phyloP scores from a whole-genome alignment of 1,140 invertebrate species.

The Musca domestica region DNA sequence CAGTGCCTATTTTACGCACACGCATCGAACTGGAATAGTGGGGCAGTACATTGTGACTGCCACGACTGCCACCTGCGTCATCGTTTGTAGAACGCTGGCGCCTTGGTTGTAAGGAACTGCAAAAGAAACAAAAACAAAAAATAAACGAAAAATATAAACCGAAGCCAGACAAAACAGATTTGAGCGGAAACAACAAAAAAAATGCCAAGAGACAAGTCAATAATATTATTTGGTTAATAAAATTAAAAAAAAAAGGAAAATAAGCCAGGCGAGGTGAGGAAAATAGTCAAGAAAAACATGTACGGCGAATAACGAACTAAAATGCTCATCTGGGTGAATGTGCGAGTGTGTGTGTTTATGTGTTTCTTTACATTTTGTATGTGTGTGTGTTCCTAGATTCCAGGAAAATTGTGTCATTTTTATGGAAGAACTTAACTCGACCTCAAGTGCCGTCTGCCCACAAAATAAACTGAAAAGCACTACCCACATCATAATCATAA shows the following conservation, averaged over 20 bases:
- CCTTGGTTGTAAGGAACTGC: constrained; percentile 31
- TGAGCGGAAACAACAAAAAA: not conserved
- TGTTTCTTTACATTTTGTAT: too few species aligned
- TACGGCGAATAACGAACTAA: not conserved
- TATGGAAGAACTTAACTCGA: too few species aligned
- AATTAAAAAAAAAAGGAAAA: not conserved
- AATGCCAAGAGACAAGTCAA: not conserved
- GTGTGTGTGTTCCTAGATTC: too few species aligned
- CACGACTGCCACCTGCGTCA: constrained; percentile 31
- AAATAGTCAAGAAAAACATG: not conserved
- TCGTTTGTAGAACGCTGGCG: constrained; percentile 28
- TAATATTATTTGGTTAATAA: not conserved
- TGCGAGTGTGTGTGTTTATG: too few species aligned
- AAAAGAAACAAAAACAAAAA: not conserved
- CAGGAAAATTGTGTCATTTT: too few species aligned
- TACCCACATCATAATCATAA: too few species aligned
- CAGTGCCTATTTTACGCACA: constrained; percentile 45
- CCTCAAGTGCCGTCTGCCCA: too few species aligned
- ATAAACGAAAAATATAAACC: not conserved
- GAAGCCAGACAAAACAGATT: not conserved
- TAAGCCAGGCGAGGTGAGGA: too few species aligned
- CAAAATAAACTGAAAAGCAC: too few species aligned
- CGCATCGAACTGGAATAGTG: constrained; percentile 51
- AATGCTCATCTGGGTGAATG: too few species aligned
- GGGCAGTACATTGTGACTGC: constrained; percentile 34